These are phyloP conservation scores for Porites rus DNA, from an alignment of 92 coral and sea anemone genomes.

Conservation along the genomic window DNA sequence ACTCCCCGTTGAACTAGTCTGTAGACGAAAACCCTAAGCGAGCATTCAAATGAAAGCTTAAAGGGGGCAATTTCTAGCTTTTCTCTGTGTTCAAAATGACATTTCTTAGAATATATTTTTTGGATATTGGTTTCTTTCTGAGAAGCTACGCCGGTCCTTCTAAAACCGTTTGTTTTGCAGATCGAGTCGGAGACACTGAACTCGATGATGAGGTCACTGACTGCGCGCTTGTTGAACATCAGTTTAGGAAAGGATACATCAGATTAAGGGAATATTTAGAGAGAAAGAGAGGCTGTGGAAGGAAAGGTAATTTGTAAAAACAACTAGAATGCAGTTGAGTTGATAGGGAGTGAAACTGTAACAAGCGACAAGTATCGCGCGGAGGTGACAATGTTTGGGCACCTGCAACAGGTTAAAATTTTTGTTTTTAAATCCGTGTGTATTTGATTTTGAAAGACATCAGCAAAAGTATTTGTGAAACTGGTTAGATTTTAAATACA, in stretches of 20 bases:
- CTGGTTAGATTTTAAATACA: too few relatives aligned
- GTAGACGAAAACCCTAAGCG: background rate
- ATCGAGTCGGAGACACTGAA: slow-evolving; percentile 84
- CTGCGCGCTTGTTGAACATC: slow-evolving; percentile 81
- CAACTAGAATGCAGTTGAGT: background rate
- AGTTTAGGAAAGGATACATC: slow-evolving; percentile 76
- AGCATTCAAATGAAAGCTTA: background rate
- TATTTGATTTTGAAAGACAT: background rate
- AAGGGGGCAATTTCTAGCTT: background rate
- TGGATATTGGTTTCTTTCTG: background rate
- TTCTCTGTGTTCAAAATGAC: background rate
- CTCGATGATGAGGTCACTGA: slow-evolving; percentile 91
- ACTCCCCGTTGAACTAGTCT: background rate
- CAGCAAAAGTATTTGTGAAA: too few relatives aligned
- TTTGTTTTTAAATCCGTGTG: background rate
- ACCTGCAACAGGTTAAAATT: slow-evolving; percentile 32
- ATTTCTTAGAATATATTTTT: background rate
- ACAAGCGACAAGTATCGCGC: background rate
- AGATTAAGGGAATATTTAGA: slow-evolving; percentile 85
- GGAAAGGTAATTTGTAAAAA: slow-evolving; percentile 60
- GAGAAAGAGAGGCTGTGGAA: slow-evolving; percentile 84
- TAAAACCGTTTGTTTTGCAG: slow-evolving; percentile 42
- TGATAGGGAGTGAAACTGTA: background rate
- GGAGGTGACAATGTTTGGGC: slow-evolving; percentile 2
- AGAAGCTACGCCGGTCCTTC: too few relatives aligned